Conservation (phyloP, 2,113 vertebrate species). For the Neodontobutis hainanensis region DNA sequence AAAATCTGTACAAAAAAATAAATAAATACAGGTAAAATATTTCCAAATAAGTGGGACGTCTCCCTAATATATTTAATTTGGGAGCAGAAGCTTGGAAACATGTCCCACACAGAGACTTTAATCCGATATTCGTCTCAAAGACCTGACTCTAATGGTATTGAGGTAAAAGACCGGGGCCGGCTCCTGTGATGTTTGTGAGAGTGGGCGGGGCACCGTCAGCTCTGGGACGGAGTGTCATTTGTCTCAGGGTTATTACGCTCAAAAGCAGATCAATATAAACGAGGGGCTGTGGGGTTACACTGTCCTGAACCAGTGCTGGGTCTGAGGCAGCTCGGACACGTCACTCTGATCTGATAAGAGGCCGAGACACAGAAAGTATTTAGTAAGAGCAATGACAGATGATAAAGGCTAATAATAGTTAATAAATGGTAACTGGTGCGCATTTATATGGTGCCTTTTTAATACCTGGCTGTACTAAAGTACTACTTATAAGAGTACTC, state of each 20-base stretch:
- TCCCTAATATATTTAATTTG: too few species aligned
- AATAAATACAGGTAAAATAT: too few species aligned
- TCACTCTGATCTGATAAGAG: conserved; percentile 71
- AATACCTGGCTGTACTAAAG: conserved; percentile 29
- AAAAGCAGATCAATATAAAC: conserved; percentile 71
- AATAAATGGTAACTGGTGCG: conserved; percentile 10
- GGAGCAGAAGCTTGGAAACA: too few species aligned
- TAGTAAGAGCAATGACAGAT: conserved; percentile 50
- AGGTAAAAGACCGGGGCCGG: conserved; percentile 27
- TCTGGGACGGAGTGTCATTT: conserved; percentile 66
- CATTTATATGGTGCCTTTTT: too few species aligned
- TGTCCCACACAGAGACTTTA: conserved; percentile 1
- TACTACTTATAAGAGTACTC: conserved; percentile 29
- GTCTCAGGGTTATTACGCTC: conserved; percentile 68
- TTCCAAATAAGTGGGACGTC: too few species aligned
- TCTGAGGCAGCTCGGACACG: conserved; percentile 18
- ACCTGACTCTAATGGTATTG: conserved; percentile 59
- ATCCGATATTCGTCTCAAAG: conserved; percentile 50
- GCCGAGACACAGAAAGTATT: conserved; percentile 69
- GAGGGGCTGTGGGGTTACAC: conserved; percentile 36
- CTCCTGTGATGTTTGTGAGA: conserved; percentile 27
- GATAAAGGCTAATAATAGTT: conserved; percentile 64
- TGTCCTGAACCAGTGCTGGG: background rate
- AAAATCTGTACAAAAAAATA: too few species aligned
- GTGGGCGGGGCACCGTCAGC: conserved; percentile 60